Evolutionary conservation across 2,888 invertebrate species (phyloP).

Genomic region (Gibbula magus): DNA sequence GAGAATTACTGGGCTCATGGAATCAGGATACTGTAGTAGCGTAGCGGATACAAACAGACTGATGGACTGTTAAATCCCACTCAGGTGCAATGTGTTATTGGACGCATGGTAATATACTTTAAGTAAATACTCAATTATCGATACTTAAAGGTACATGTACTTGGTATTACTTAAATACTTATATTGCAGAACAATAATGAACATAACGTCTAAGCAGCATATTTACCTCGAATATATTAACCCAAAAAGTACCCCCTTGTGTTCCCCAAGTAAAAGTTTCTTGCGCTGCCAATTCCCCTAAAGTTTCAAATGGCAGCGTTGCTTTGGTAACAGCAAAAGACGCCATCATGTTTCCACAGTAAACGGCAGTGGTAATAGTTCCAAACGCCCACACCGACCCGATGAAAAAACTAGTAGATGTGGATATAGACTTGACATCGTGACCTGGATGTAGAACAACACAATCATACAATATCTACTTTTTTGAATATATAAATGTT

Average conservation of each 20-base stretch:
- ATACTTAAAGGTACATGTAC: too few relatives aligned
- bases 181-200: too few relatives aligned
- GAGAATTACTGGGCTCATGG: too few relatives aligned
- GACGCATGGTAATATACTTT: too few relatives aligned
- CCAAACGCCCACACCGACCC: conserved; percentile 1
- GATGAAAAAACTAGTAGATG: conserved; percentile 4
- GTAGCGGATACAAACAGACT: too few relatives aligned
- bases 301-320: neutral
- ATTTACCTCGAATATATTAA: conserved; percentile 15
- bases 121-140: too few relatives aligned
- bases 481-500: too few relatives aligned
- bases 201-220: neutral
- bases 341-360: conserved; percentile 16
- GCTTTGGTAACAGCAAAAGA: conserved; percentile 1
- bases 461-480: too few relatives aligned
- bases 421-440: neutral
- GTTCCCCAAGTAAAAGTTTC: neutral
- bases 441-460: neutral
- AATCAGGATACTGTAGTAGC: too few relatives aligned
- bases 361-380: neutral
- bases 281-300: neutral
- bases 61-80: too few relatives aligned
- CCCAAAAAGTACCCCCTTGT: conserved; percentile 7
- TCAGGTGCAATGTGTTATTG: too few relatives aligned
- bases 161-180: too few relatives aligned